phyloP scores from a whole-genome alignment of 1,140 invertebrate species.

The Calycopis cecrops region DNA sequence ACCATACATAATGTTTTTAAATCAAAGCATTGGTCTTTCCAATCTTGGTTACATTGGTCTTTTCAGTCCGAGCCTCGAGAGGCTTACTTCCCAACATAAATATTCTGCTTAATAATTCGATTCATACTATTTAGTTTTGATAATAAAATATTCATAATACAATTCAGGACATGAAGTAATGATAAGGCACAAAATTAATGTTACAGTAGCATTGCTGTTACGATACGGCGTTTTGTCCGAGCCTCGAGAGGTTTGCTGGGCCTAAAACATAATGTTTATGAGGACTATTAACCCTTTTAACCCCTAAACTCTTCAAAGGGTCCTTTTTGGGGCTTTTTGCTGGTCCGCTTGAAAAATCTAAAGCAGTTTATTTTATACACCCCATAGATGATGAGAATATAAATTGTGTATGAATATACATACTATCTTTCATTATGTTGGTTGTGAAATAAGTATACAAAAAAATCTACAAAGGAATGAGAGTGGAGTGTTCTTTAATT shows the following conservation, averaged over 20 bases:
- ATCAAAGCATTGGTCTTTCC: too few species aligned
- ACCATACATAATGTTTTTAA: too few species aligned
- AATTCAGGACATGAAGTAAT: slow-evolving; percentile 34
- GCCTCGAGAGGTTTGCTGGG: slow-evolving; percentile 19
- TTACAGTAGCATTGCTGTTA: slow-evolving; percentile 27
- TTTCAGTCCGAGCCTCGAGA: too few species aligned
- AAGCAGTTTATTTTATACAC: slow-evolving; percentile 7
- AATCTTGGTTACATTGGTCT: too few species aligned
- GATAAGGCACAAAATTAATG: slow-evolving; percentile 37
- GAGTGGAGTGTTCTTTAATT: too few species aligned
- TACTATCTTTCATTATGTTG: too few species aligned
- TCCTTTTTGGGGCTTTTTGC: slow-evolving; percentile 7
- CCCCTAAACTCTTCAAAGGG: slow-evolving; percentile 21
- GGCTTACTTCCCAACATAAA: too few species aligned
- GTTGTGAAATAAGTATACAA: too few species aligned
- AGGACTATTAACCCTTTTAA: slow-evolving; percentile 26
- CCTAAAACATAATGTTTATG: slow-evolving; percentile 27
- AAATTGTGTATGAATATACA: too few species aligned
- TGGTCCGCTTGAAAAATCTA: slow-evolving; percentile 1
- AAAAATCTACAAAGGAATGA: too few species aligned
- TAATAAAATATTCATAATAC: slow-evolving; percentile 37
- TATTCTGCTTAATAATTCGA: too few species aligned
- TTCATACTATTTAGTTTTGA: slow-evolving; percentile 26
- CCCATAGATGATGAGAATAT: background rate
- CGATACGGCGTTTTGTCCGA: slow-evolving; percentile 14